phyloP scores from a whole-genome alignment of 1,140 invertebrate genomes.

The Ridgeia piscesae region DNA sequence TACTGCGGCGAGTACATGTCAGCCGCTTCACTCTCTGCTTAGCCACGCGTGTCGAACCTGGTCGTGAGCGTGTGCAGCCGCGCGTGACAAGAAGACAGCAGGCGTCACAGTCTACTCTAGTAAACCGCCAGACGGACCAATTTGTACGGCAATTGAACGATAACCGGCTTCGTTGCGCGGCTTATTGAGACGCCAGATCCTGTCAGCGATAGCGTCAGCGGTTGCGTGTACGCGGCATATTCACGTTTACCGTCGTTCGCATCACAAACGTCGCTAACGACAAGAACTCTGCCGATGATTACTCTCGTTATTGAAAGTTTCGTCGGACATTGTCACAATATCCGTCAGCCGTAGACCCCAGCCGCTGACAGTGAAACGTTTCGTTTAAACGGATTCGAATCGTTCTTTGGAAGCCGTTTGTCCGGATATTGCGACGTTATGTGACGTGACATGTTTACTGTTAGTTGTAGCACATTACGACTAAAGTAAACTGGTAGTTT shows the following conservation, averaged over 20 bases:
- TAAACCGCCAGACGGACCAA: neutral
- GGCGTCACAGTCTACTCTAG: neutral
- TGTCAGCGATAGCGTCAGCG: neutral
- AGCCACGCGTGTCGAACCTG: neutral
- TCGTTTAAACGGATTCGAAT: too few species aligned
- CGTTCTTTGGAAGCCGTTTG: too few species aligned
- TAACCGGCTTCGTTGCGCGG: neutral
- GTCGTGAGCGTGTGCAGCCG: neutral
- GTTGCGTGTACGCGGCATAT: neutral
- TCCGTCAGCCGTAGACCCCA: too few species aligned
- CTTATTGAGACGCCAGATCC: neutral
- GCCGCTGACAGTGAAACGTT: too few species aligned
- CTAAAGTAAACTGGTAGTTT: too few species aligned
- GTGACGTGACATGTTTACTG: too few species aligned
- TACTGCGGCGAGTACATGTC: neutral
- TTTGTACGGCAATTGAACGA: constrained; percentile 5
- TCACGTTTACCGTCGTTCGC: neutral
- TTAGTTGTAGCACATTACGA: too few species aligned
- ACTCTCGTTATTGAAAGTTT: neutral
- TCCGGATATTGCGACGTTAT: too few species aligned
- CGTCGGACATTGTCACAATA: neutral
- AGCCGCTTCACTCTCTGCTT: neutral
- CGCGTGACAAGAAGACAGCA: neutral
- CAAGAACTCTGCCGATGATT: neutral
- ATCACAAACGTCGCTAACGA: neutral